These are phyloP conservation scores for Leptestheria dahalacensis DNA, from an alignment of 1,140 invertebrate species.

Conservation along the genomic window DNA sequence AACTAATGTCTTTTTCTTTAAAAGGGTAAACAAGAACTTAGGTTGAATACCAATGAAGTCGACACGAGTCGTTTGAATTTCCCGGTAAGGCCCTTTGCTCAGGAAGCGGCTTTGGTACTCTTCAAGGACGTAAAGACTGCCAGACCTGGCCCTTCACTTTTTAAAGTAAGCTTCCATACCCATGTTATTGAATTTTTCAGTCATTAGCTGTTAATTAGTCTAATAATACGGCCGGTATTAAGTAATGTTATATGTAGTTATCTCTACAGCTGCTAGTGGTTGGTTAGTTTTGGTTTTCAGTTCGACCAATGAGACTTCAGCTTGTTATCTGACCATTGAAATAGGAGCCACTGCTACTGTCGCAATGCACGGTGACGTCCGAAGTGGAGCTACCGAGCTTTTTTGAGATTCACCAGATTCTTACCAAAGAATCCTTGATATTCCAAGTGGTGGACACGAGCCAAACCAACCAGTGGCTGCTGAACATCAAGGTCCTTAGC, in stretches of 20 bases:
- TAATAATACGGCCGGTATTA: too few species aligned
- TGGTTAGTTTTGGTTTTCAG: too few species aligned
- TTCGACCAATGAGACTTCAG: too few species aligned
- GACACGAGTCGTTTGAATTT: neutral
- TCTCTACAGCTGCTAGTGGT: too few species aligned
- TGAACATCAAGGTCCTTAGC: constrained; percentile 72
- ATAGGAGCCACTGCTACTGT: constrained; percentile 4
- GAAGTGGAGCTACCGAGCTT: constrained; percentile 71
- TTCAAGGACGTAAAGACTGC: constrained; percentile 5
- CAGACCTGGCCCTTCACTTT: constrained; percentile 5
- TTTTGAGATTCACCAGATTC: constrained; percentile 87
- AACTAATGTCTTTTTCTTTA: too few species aligned
- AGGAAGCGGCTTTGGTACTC: constrained; percentile 5
- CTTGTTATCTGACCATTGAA: too few species aligned
- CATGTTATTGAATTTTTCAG: too few species aligned
- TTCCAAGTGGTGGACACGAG: constrained; percentile 71
- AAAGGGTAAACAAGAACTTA: neutral
- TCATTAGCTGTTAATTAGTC: too few species aligned
- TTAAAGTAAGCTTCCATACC: neutral
- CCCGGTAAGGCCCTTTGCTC: neutral
- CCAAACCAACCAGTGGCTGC: constrained; percentile 72
- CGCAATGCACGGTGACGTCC: constrained; percentile 1
- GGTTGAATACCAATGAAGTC: neutral
- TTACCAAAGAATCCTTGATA: constrained; percentile 81
- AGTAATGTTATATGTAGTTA: too few species aligned